These are phyloP conservation scores for Pherbina coryleti DNA, from an alignment of 2,888 invertebrate species.

Conservation along the genomic window DNA sequence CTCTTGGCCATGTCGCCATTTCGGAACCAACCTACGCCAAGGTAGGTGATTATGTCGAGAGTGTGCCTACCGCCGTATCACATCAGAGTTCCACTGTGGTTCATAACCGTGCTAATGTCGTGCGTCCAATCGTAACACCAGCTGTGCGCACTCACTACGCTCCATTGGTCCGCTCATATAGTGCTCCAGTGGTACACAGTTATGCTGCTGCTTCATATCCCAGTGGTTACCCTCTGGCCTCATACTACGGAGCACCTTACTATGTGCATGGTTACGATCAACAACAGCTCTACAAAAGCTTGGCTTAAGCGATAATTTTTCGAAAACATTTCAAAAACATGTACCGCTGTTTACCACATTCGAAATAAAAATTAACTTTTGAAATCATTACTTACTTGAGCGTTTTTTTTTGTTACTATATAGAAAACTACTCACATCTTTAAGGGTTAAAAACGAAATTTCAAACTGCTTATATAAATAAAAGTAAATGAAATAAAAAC, in stretches of 20 bases:
- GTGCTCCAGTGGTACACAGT: slow-evolving; percentile 24
- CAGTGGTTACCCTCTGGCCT: background rate
- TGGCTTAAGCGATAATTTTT: background rate
- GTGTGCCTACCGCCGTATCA: slow-evolving; percentile 62
- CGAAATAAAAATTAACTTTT: no score
- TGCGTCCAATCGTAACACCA: slow-evolving; percentile 12
- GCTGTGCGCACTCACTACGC: slow-evolving; percentile 7
- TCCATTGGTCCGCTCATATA: slow-evolving; percentile 4
- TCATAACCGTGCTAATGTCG: slow-evolving; percentile 64
- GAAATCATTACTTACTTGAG: no score
- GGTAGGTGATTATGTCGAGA: slow-evolving; percentile 58
- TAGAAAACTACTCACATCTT: no score
- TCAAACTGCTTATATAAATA: no score
- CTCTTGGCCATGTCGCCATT: slow-evolving; percentile 40
- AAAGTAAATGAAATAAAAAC: no score
- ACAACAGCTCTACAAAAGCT: slow-evolving; percentile 24
- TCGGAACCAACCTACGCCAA: slow-evolving; percentile 57
- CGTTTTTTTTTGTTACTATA: no score
- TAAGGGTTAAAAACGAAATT: no score
- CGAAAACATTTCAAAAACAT: no score
- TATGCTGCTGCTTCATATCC: slow-evolving; percentile 11
- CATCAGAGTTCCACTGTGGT: slow-evolving; percentile 72
- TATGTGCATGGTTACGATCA: slow-evolving; percentile 11
- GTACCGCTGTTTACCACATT: no score
- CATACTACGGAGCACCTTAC: slow-evolving; percentile 27